Evolutionary conservation across 2,888 invertebrate genomes (phyloP).

Genomic region (Strigamia crassipes): DNA sequence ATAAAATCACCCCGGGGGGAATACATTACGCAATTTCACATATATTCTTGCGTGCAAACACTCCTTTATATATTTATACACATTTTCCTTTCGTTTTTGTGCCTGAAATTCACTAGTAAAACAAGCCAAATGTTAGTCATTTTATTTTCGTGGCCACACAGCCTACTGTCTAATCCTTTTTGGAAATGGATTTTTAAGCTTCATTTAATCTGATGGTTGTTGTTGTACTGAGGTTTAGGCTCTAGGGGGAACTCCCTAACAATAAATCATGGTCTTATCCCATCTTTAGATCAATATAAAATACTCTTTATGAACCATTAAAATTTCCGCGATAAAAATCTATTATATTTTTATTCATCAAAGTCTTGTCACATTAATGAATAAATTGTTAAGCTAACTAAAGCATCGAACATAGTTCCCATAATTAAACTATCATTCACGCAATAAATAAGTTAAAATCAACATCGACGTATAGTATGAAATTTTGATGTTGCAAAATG

Average conservation of each 20-base stretch:
- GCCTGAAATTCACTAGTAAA: neutral
- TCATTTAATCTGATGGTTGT: slow-evolving; percentile 32
- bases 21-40: neutral
- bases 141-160: neutral
- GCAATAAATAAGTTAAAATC: no score
- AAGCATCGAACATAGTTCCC: no score
- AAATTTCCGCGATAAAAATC: slow-evolving; percentile 25
- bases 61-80: neutral
- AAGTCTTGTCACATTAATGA: neutral
- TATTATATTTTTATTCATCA: slow-evolving; percentile 26
- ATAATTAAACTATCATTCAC: no score
- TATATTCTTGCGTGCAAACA: neutral
- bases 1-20: slow-evolving; percentile 27
- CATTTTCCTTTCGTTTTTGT: neutral
- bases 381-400: neutral
- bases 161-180: slow-evolving; percentile 4
- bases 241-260: neutral
- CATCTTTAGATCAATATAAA: slow-evolving; percentile 31
- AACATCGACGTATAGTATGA: no score
- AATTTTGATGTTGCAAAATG: no score
- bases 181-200: slow-evolving; percentile 28
- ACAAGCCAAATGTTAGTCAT: neutral
- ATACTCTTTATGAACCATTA: slow-evolving; percentile 40
- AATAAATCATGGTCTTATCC: slow-evolving; percentile 36
- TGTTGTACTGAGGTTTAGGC: neutral